phyloP scores from a whole-genome alignment of 1,140 invertebrate genomes.

The Zophobas atratus region DNA sequence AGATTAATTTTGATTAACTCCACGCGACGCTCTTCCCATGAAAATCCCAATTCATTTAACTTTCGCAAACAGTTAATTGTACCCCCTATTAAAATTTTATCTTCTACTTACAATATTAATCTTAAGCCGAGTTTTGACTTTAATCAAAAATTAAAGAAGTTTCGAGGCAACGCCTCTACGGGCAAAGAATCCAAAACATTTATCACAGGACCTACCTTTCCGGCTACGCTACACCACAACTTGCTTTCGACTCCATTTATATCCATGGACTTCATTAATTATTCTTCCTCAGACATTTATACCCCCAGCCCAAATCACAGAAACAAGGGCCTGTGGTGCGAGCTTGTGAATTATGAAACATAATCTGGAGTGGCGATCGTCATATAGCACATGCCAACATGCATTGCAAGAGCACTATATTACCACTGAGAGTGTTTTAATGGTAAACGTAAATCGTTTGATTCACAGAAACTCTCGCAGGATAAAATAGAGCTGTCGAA shows the following conservation, averaged over 20 bases:
- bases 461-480: neutral
- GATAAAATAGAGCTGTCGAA: neutral
- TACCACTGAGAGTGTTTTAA: neutral
- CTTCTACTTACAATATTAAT: neutral
- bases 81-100: neutral
- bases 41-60: neutral
- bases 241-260: neutral
- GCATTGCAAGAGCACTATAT: neutral
- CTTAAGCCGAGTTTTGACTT: too few relatives aligned
- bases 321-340: neutral
- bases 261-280: neutral
- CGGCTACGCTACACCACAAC: neutral
- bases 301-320: neutral
- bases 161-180: neutral
- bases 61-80: too few relatives aligned
- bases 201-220: neutral
- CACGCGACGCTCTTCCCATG: neutral
- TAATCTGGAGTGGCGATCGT: neutral
- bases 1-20: neutral
- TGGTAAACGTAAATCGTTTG: neutral
- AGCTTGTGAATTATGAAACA: neutral
- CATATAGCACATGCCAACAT: neutral
- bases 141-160: neutral
- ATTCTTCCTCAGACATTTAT: constrained; percentile 1
- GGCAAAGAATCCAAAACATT: neutral